A percentile compares a stretch with the other conserved stretches of the same genome.
Evolutionary conservation across 64 coral and sea anemone genomes (phyloP).

Genomic region (Platygyra sinensis): DNA sequence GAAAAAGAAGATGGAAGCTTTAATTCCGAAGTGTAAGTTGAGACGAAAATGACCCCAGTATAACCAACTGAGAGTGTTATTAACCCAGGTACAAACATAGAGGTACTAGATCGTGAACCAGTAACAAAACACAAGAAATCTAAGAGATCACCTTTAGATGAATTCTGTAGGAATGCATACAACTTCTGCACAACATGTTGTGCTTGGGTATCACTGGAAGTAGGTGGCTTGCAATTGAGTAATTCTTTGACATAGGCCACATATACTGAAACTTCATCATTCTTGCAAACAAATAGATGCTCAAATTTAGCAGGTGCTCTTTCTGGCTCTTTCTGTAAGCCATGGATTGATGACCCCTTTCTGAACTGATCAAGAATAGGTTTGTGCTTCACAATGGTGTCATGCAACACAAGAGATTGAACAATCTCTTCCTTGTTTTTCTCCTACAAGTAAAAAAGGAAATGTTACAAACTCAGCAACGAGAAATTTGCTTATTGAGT

Average conservation of each 20-base stretch:
- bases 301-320: slow-evolving; percentile 50
- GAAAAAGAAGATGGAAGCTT: slow-evolving; percentile 57
- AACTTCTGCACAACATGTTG: slow-evolving; percentile 67
- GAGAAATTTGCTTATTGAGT: too few relatives aligned
- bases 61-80: slow-evolving; percentile 65
- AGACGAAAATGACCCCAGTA: slow-evolving; percentile 55
- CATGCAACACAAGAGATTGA: slow-evolving; percentile 23
- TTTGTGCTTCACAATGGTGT: slow-evolving; percentile 50
- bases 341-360: slow-evolving; percentile 32
- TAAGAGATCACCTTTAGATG: slow-evolving; percentile 43
- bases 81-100: slow-evolving; percentile 25
- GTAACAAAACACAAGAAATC: slow-evolving; percentile 62
- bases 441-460: slow-evolving; percentile 14
- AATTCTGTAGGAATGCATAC: slow-evolving; percentile 55
- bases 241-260: slow-evolving; percentile 26
- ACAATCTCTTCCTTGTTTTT: slow-evolving; percentile 23
- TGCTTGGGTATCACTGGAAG: slow-evolving; percentile 28
- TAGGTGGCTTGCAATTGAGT: slow-evolving; percentile 54
- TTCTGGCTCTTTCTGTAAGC: slow-evolving; percentile 19
- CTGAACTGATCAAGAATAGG: slow-evolving; percentile 32
- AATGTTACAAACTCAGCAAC: too few relatives aligned
- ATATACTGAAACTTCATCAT: slow-evolving; percentile 15
- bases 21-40: slow-evolving; percentile 48
- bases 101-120: slow-evolving; percentile 56
- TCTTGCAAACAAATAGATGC: slow-evolving; percentile 56